Evolutionary conservation across 2,888 invertebrate species (phyloP).

Genomic region (Trichopria drosophilae): DNA sequence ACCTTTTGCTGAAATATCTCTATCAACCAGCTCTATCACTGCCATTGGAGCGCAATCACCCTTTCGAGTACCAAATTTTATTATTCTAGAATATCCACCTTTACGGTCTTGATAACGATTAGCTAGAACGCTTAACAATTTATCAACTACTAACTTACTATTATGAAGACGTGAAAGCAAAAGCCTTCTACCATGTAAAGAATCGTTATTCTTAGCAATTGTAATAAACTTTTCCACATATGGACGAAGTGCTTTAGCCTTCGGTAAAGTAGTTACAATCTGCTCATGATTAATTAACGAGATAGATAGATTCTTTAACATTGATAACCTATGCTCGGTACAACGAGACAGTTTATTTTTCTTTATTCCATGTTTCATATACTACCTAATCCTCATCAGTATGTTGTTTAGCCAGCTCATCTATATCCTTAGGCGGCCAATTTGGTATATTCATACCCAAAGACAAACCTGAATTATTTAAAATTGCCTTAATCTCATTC

Average conservation of each 20-base stretch:
- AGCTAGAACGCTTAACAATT: conserved; percentile 10
- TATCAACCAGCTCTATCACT: no score
- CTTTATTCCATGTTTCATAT: conserved; percentile 15
- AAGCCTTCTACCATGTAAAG: conserved; percentile 14
- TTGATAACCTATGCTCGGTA: conserved; percentile 7
- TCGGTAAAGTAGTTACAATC: conserved; percentile 13
- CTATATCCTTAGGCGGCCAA: conserved; percentile 14
- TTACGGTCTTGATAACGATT: conserved; percentile 12
- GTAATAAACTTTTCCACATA: conserved; percentile 13
- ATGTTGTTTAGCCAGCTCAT: no score
- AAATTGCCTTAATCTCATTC: conserved; percentile 15
- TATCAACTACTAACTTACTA: conserved; percentile 8
- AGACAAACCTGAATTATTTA: conserved; percentile 8
- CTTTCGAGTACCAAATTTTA: conserved; percentile 11
- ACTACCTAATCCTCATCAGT: no score
- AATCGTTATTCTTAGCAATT: conserved; percentile 11
- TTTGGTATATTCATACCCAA: conserved; percentile 9
- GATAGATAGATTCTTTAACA: conserved; percentile 15
- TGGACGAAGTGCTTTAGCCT: conserved; percentile 13
- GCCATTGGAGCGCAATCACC: conserved; percentile 23
- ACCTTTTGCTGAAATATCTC: no score
- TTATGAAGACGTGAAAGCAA: conserved; percentile 8
- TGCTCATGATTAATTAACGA: conserved; percentile 15
- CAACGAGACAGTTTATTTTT: conserved; percentile 9
- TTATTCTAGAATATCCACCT: conserved; percentile 12